These are phyloP conservation scores for Zelostemma sp. DNA, from an alignment of 1,140 invertebrate genomes.

Conservation along the genomic window DNA sequence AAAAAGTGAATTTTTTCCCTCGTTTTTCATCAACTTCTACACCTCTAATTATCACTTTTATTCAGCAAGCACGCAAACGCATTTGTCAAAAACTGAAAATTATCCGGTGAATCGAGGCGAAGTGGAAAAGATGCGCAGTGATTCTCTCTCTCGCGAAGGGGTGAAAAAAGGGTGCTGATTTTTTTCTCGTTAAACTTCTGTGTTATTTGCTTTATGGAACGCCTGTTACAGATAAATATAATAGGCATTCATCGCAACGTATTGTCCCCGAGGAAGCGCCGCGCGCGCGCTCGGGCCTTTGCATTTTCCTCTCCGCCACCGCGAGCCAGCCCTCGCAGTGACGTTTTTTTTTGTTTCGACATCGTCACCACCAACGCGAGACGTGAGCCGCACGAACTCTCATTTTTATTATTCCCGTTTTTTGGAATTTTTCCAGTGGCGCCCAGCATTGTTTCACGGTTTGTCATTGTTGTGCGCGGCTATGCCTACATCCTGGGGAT, in stretches of 20 bases:
- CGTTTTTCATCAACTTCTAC: constrained; percentile 37
- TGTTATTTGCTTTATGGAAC: constrained; percentile 71
- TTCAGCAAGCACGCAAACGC: constrained; percentile 28
- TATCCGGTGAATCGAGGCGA: constrained; percentile 31
- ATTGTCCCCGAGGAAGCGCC: constrained; percentile 61
- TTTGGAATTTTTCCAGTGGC: constrained; percentile 71
- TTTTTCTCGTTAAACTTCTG: constrained; percentile 51
- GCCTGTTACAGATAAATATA: constrained; percentile 71
- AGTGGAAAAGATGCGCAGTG: constrained; percentile 29
- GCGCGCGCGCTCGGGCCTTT: constrained; percentile 38
- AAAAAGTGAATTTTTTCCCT: constrained; percentile 37
- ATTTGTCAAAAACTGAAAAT: constrained; percentile 42
- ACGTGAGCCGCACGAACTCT: constrained; percentile 55
- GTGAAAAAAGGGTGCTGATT: constrained; percentile 44
- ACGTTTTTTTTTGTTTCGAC: constrained; percentile 49
- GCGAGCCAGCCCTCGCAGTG: constrained; percentile 22
- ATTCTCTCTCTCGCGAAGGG: constrained; percentile 22
- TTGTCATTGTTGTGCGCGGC: constrained; percentile 68
- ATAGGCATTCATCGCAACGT: constrained; percentile 69
- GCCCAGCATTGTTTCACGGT: constrained; percentile 69
- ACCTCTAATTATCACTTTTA: constrained; percentile 36
- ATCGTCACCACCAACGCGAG: constrained; percentile 47
- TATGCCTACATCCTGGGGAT: constrained; percentile 53
- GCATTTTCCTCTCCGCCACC: constrained; percentile 36
- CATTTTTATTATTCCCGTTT: constrained; percentile 69